Evolutionary conservation across 2,888 invertebrate species (phyloP), one percentile per base, ranked within the genome.

Genomic region (Orchesellides sinensis): DNA sequence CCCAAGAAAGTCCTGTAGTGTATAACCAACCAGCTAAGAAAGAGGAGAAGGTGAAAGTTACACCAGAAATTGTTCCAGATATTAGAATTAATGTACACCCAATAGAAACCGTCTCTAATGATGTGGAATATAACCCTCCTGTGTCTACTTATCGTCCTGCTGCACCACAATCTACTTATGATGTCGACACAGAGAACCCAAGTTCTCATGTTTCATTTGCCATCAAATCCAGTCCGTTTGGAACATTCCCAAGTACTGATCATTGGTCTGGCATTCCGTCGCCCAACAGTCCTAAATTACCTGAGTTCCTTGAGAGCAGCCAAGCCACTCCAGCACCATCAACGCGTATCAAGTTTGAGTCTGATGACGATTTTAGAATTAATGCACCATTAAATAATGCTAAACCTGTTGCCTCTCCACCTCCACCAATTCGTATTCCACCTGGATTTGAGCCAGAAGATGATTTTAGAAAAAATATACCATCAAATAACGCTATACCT

Each of bases 261-360:
- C 74, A 81, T n/a, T 81, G 81, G 81, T 69, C 74, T 2, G 81
- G 81, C 17, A 81, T 81, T 56, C 81, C 81, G 6, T 68, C 81
- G 12, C 52, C 59, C 10, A 81, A 69, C 45, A 74, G 74, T n/a
- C 81, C 81, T 2, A 61, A 19, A 32, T 63, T 74, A 21, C 81
- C 81, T 1, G 74, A 81, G 29, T 40, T 74, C 12, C 63, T 74
- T 52, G 74, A 74, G 19, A 17, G 70, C 12, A 40, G 59, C n/a
- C 63, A 8, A 4, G 6, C 49, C 49, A 61, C 2, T 21, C 21
- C 69, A n/a, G 8, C 68, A 25, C 25, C 21, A n/a, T n/a, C n/a
- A 10, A 12, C 40, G 1, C 35, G 25, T 10, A 29, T 40, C 0
- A 61, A 63, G n/a, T 17, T 40, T 40, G 66, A 75, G 1, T n/a